A percentile compares a stretch with the other conserved stretches of the same genome.
phyloP scores from a whole-genome alignment of 2,113 vertebrate species.

The Lanius ludovicianus region DNA sequence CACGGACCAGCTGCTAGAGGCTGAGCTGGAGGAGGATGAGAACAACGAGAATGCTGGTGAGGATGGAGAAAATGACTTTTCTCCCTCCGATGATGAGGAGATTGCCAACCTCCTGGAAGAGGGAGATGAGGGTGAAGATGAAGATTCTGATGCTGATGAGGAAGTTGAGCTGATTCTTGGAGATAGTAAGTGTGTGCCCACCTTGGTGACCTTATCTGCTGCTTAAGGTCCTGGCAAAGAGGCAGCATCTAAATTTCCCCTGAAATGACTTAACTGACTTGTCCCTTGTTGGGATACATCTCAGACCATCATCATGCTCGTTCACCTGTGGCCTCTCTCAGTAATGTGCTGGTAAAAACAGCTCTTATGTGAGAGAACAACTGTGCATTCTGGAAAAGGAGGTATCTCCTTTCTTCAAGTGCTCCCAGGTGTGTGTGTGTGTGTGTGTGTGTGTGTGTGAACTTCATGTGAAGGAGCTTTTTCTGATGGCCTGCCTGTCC shows the following conservation, averaged over 20 bases:
- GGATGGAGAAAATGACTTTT: slow-evolving; percentile 90
- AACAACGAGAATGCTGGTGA: slow-evolving; percentile 89
- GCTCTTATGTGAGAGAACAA: neutral
- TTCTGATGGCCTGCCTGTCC: neutral
- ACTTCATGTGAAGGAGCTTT: neutral
- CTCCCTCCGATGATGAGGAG: slow-evolving; percentile 92
- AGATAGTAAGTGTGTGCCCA: slow-evolving; percentile 83
- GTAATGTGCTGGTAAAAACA: neutral
- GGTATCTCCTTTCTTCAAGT: neutral
- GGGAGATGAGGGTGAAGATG: slow-evolving; percentile 87
- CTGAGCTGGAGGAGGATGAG: slow-evolving; percentile 89
- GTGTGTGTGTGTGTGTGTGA: neutral
- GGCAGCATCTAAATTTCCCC: neutral
- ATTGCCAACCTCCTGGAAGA: slow-evolving; percentile 89
- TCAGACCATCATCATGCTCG: neutral
- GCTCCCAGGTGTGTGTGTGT: neutral
- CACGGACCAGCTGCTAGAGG: slow-evolving; percentile 88
- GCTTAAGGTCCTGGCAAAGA: neutral
- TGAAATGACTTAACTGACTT: neutral
- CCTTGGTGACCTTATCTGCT: neutral
- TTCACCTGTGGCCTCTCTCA: neutral
- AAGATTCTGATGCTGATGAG: slow-evolving; percentile 88
- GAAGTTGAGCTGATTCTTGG: slow-evolving; percentile 91
- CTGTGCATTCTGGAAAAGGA: neutral
- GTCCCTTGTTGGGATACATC: neutral